Percentiles rank a stretch among this genome's conserved stretches.
Evolutionary conservation across 2,888 invertebrate genomes (phyloP).

Genomic region (Silvanus unidentatus): DNA sequence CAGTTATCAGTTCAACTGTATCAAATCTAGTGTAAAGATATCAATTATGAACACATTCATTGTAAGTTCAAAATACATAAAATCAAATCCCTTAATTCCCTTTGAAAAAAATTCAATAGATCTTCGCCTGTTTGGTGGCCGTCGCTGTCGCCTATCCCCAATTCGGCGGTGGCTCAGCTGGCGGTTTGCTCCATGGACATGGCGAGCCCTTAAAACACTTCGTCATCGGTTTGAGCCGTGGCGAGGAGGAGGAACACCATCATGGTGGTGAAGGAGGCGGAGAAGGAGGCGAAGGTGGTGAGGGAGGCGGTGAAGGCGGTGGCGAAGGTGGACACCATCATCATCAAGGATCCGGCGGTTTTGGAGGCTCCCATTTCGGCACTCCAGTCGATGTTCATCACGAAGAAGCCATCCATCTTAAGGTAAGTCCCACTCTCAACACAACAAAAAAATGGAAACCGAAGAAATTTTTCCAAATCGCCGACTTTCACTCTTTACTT

Average conservation of each 20-base stretch:
- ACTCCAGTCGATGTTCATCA: constrained; percentile 36
- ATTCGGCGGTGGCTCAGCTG: constrained; percentile 24
- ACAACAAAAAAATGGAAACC: no score
- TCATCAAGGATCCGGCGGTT: constrained; percentile 21
- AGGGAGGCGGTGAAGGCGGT: constrained; percentile 12
- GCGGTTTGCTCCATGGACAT: constrained; percentile 26
- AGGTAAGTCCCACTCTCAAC: constrained; percentile 21
- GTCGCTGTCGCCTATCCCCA: constrained; percentile 20
- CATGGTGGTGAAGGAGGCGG: constrained; percentile 13
- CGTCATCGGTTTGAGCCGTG: constrained; percentile 29
- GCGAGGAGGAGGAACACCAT: constrained; percentile 23
- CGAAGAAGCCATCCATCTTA: constrained; percentile 34
- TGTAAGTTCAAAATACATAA: constrained; percentile 1
- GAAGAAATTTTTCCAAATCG: no score
- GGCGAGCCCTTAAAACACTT: constrained; percentile 19
- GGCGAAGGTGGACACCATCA: constrained; percentile 12
- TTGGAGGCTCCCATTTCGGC: constrained; percentile 29
- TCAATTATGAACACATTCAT: constrained; percentile 11
- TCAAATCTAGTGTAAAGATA: no score
- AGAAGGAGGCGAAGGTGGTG: constrained; percentile 8
- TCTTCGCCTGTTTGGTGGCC: constrained; percentile 16
- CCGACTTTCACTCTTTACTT: no score
- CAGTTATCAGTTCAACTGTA: constrained; percentile 1
- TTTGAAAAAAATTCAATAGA: constrained; percentile 4
- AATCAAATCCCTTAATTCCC: background rate